A percentile compares a stretch with the other conserved stretches of the same genome.
Evolutionary conservation across 2,113 vertebrate species (phyloP).

Genomic region (Lepidothrix coronata): DNA sequence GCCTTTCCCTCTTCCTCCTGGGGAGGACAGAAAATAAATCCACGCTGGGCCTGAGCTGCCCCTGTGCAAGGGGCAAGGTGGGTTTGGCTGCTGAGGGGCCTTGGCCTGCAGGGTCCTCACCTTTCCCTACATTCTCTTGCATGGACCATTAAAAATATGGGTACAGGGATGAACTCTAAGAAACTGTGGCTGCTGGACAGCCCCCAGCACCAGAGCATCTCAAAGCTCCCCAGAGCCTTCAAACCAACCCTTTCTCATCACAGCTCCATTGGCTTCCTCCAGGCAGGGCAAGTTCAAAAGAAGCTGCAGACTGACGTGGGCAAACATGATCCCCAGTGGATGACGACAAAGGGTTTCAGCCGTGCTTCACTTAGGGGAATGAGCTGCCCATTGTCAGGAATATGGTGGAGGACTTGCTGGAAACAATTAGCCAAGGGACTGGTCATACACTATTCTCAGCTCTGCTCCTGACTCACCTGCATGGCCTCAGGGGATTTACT

Average conservation of each 20-base stretch:
- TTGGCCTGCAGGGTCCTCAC: background rate
- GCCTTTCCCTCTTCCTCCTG: background rate
- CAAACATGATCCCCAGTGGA: background rate
- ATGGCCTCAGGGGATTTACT: background rate
- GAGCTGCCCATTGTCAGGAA: background rate
- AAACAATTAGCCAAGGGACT: background rate
- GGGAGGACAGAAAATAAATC: background rate
- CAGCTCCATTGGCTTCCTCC: background rate
- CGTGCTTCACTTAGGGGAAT: background rate
- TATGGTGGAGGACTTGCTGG: background rate
- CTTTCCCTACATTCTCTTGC: background rate
- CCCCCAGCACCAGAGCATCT: background rate
- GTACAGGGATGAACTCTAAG: background rate
- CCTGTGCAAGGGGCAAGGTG: background rate
- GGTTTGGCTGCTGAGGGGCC: background rate
- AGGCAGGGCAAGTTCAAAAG: background rate
- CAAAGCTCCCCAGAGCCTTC: background rate
- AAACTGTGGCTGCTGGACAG: background rate
- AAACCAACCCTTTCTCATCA: background rate
- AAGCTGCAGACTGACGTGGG: background rate
- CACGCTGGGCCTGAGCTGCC: background rate
- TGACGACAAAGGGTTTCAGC: background rate
- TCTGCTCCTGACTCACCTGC: slow-evolving; percentile 24
- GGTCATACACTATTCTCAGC: background rate
- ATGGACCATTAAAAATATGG: background rate